Conservation (phyloP, 2,113 vertebrate species). For the Pseudopipra pipra region DNA sequence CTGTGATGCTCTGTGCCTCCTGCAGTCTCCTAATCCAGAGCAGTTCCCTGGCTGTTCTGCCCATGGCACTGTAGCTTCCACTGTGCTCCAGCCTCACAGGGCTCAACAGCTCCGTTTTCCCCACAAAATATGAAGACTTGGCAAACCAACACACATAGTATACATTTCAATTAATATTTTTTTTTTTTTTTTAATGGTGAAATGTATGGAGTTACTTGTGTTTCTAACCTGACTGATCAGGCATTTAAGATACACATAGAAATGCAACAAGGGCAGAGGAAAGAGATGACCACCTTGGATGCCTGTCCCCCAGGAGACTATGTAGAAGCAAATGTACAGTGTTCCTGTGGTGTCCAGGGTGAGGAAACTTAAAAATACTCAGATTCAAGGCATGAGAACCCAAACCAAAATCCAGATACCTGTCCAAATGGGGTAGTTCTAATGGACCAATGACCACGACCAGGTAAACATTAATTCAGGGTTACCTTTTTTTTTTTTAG, state of each 20-base stretch:
- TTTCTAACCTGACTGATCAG: not conserved
- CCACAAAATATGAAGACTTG: not conserved
- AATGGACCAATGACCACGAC: accelerated
- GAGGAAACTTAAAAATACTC: not conserved
- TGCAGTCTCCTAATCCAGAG: not conserved
- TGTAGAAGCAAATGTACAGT: accelerated
- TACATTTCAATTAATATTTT: not conserved
- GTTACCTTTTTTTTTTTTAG: not conserved
- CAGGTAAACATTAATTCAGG: not conserved
- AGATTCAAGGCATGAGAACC: accelerated
- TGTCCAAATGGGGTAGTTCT: not conserved
- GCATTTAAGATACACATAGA: not conserved
- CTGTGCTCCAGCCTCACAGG: not conserved
- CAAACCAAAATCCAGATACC: not conserved
- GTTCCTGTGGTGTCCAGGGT: not conserved
- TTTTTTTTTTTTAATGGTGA: not conserved
- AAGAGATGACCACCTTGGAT: not conserved
- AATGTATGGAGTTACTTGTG: not conserved
- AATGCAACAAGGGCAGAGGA: not conserved
- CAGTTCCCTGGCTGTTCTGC: not conserved
- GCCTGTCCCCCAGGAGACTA: not conserved
- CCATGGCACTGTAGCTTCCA: not conserved
- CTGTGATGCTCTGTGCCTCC: not conserved
- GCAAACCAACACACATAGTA: not conserved
- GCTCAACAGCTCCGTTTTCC: not conserved